Evolutionary conservation across 1,140 invertebrate genomes (phyloP).

Genomic region (Papilio helenus): DNA sequence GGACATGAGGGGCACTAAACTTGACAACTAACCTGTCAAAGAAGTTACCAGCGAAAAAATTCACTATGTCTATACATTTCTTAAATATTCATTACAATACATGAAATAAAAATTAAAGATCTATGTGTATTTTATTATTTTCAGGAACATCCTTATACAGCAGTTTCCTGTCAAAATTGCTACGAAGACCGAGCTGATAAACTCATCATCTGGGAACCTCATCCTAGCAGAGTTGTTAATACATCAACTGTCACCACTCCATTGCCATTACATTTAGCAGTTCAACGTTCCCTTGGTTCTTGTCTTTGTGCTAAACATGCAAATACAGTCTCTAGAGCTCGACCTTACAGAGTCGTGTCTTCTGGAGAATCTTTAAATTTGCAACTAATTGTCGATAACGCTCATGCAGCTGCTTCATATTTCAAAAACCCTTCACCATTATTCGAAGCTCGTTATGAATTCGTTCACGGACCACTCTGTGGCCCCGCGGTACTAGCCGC

Average conservation of each 20-base stretch:
- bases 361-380: constrained; percentile 90
- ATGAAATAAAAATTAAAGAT: not conserved
- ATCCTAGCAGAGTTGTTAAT: constrained; percentile 74
- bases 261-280: constrained; percentile 83
- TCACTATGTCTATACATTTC: too few relatives aligned
- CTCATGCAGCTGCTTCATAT: constrained; percentile 91
- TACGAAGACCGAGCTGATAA: constrained; percentile 93
- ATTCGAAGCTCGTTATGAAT: constrained; percentile 93
- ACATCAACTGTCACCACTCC: constrained; percentile 70
- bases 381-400: constrained; percentile 90
- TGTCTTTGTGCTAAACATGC: constrained; percentile 87
- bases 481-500: constrained; percentile 91
- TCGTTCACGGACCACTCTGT: constrained; percentile 93
- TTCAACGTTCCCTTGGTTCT: constrained; percentile 82
- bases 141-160: constrained; percentile 89
- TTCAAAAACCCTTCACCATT: constrained; percentile 92
- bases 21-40: too few relatives aligned
- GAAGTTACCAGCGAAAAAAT: too few relatives aligned
- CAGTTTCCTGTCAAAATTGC: constrained; percentile 91
- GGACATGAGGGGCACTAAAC: too few relatives aligned
- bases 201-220: constrained; percentile 89
- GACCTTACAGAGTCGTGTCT: constrained; percentile 87
- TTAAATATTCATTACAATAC: not conserved
- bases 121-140: constrained; percentile 49
- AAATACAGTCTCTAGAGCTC: constrained; percentile 80